Conservation (phyloP, 2,797 vertebrate genomes). For the Eutrigla gurnardus region DNA sequence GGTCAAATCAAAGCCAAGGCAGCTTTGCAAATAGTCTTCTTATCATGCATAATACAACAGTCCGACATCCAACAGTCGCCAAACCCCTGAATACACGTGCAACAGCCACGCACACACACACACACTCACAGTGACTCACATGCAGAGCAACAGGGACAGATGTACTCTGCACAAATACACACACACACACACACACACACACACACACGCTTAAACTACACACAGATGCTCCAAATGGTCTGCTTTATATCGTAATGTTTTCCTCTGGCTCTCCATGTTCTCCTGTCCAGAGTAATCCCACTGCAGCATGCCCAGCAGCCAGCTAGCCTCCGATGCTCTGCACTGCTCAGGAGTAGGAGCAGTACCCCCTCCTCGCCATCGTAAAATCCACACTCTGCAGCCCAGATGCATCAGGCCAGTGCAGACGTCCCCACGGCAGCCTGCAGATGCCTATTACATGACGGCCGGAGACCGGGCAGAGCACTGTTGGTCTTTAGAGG, state of each 20-base stretch:
- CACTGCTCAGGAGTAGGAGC: constrained; percentile 54
- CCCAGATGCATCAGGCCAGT: constrained; percentile 48
- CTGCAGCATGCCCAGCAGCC: constrained; percentile 75
- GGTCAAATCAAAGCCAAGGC: constrained; percentile 78
- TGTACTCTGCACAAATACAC: constrained; percentile 34
- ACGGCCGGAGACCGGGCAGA: background rate
- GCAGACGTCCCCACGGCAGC: constrained; percentile 44
- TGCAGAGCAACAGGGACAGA: constrained; percentile 53
- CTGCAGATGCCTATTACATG: constrained; percentile 41
- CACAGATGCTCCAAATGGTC: constrained; percentile 66
- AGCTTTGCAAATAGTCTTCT: constrained; percentile 80
- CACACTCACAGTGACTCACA: constrained; percentile 47
- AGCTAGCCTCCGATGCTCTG: constrained; percentile 55
- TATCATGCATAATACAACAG: constrained; percentile 75
- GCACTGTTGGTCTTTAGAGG: constrained; percentile 28
- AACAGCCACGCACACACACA: constrained; percentile 32
- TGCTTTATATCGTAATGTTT: constrained; percentile 55
- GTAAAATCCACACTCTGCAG: constrained; percentile 57
- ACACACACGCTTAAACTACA: constrained; percentile 46
- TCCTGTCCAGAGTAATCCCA: constrained; percentile 75
- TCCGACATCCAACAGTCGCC: constrained; percentile 44
- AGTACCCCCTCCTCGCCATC: constrained; percentile 15
- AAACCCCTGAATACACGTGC: constrained; percentile 61
- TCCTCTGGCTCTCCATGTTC: constrained; percentile 73
- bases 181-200: constrained; percentile 53